Base-by-base conservation (phyloP, 2,113 vertebrate species). In the Vulpes ferrilata region DNA sequence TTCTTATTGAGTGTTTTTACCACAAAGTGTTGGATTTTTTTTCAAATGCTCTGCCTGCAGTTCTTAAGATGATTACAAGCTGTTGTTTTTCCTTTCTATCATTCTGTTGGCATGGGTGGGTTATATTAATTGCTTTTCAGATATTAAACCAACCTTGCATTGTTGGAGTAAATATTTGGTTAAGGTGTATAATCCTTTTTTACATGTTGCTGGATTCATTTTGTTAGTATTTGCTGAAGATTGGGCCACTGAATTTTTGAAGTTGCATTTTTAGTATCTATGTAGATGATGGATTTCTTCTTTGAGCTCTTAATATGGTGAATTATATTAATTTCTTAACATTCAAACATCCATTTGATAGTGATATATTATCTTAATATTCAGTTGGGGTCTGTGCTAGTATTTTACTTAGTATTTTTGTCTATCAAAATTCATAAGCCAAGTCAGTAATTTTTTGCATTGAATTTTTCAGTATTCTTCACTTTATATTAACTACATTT, bases 251-350 rank as follows among this genome's bases (percentile, higher is more conserved):
- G 67, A 51, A 91, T 96, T 93, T 95, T 55, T 38, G 23, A 38
- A 93, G 65, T 48, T 65, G 23, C 1, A 79, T 96, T 86, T 91
- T 74, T 60, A 20, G 10, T 57, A 43, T 78, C 60, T 76, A 11
- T 87, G 5, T 35, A 88, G 11, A 69, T 83, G 48, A 73, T 51
- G 71, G n/a, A 84, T 88, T 92, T 96, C 23, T 9, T 88, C 23
- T 59, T 84, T 84, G 62, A 88, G 22, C 5, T 91, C 60, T 82
- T 91, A 82, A 83, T 38, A 51, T 59, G 19, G 35, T 78, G 5
- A 93, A 82, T 95, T 93, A 67, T 51, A 80, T 65, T 90, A 90
- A 43, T 88, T 96, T 73, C 51, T 25, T 59, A 64, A 38, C 35
- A 83, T 78, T 35, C 7, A 85, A 90, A 81, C 1, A 73, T 59